Percentiles rank a stretch among this genome's conserved stretches.
Conservation (phyloP, 2,113 vertebrate genomes). For the Pangasianodon hypophthalmus region DNA sequence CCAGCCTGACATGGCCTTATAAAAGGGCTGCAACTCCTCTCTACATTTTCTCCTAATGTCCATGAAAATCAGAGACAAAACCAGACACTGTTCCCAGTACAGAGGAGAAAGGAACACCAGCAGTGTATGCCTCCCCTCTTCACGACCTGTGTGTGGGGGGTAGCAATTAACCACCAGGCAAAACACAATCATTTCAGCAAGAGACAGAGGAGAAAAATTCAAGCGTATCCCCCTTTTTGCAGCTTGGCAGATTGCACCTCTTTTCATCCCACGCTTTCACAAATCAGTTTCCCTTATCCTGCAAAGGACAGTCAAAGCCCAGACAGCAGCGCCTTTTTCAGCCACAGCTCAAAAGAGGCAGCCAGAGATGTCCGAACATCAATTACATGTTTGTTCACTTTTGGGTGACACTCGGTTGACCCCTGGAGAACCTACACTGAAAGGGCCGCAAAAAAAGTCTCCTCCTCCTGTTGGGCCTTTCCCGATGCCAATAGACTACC, state of each 20-base stretch:
- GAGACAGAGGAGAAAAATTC: constrained; percentile 59
- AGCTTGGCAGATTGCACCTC: constrained; percentile 52
- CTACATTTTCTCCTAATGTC: constrained; percentile 57
- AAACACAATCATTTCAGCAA: constrained; percentile 58
- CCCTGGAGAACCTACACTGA: constrained; percentile 60
- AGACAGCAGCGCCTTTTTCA: constrained; percentile 53
- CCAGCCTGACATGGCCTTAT: constrained; percentile 44
- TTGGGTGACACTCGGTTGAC: constrained; percentile 63
- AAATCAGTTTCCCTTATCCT: constrained; percentile 47
- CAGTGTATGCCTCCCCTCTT: constrained; percentile 50
- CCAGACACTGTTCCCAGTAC: constrained; percentile 53
- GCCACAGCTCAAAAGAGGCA: constrained; percentile 53
- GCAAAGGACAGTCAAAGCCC: constrained; percentile 49
- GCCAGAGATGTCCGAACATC: constrained; percentile 66
- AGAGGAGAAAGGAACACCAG: constrained; percentile 58
- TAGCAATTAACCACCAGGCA: constrained; percentile 59
- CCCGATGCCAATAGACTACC: constrained; percentile 62
- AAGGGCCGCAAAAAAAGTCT: constrained; percentile 58
- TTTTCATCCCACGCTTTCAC: constrained; percentile 58
- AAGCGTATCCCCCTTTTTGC: constrained; percentile 58
- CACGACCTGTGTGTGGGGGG: constrained; percentile 55
- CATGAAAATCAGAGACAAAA: constrained; percentile 62
- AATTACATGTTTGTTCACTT: constrained; percentile 70
- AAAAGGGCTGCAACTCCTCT: constrained; percentile 54
- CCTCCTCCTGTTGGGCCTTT: constrained; percentile 58